phyloP scores from a whole-genome alignment of 1,140 invertebrate species.

The Drosophila sechellia region DNA sequence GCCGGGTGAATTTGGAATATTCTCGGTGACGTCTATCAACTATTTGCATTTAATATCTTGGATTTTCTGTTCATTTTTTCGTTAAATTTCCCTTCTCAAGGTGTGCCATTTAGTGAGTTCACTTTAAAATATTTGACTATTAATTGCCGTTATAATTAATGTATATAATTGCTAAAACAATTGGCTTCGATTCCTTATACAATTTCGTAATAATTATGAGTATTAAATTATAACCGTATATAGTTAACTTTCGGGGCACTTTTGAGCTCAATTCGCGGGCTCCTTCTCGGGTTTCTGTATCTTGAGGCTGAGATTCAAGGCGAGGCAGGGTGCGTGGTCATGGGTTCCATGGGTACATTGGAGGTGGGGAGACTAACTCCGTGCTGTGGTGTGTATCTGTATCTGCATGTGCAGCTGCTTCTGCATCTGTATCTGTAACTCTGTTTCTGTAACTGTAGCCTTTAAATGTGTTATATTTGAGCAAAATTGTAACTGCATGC shows the following conservation, averaged over 20 bases:
- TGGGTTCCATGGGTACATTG: conserved; percentile 16
- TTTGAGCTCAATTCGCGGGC: conserved; percentile 51
- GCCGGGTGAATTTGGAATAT: conserved; percentile 42
- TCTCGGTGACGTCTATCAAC: conserved; percentile 48
- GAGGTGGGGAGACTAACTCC: conserved; percentile 17
- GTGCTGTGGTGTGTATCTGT: conserved; percentile 36
- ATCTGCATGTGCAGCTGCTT: conserved; percentile 1
- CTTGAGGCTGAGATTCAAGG: conserved; percentile 35
- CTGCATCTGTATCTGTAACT: conserved; percentile 14
- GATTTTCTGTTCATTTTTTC: conserved; percentile 25
- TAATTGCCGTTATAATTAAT: conserved; percentile 38
- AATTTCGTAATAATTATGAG: conserved; percentile 34
- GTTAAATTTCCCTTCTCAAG: conserved; percentile 24
- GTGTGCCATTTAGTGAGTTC: conserved; percentile 57
- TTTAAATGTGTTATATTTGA: conserved; percentile 70
- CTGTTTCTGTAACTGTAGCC: conserved; percentile 35
- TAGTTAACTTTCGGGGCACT: conserved; percentile 62
- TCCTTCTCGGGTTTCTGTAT: conserved; percentile 35
- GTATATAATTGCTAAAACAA: conserved; percentile 82
- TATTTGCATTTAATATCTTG: conserved; percentile 47
- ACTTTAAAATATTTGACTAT: conserved; percentile 53
- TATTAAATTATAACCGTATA: conserved; percentile 50
- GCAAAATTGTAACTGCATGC: conserved; percentile 76
- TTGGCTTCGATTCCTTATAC: conserved; percentile 72
- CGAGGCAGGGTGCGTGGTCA: conserved; percentile 28